These are phyloP conservation scores for Apodemia zela DNA, from an alignment of 2,888 invertebrate species.

Conservation along the genomic window DNA sequence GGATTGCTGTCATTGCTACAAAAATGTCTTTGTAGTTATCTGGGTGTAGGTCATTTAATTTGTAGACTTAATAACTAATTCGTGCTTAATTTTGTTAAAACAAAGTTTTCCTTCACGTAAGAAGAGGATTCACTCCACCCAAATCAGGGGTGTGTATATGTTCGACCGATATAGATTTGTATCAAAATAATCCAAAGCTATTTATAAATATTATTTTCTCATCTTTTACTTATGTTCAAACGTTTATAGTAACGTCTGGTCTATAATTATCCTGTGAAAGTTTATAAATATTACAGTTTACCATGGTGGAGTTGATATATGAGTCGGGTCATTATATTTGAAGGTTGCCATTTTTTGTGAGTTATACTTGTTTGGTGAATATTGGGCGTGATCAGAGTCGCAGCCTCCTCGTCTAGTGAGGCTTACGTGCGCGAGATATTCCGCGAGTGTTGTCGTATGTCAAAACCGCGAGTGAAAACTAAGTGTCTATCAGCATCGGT, in stretches of 20 bases:
- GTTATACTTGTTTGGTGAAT: slow-evolving; percentile 64
- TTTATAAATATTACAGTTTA: slow-evolving; percentile 79
- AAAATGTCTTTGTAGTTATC: slow-evolving; percentile 80
- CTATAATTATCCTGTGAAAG: slow-evolving; percentile 78
- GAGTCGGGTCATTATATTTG: slow-evolving; percentile 61
- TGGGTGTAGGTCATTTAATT: slow-evolving; percentile 77
- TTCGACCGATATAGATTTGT: slow-evolving; percentile 76
- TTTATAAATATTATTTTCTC: slow-evolving; percentile 82
- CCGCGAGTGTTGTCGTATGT: slow-evolving; percentile 33
- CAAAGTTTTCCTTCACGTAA: slow-evolving; percentile 60
- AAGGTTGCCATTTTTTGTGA: slow-evolving; percentile 79
- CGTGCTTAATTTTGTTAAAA: slow-evolving; percentile 69
- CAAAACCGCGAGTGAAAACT: slow-evolving; percentile 25
- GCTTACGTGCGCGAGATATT: slow-evolving; percentile 24
- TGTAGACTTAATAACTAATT: slow-evolving; percentile 68
- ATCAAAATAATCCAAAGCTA: slow-evolving; percentile 80
- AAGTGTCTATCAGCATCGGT: slow-evolving; percentile 31
- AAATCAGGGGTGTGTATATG: slow-evolving; percentile 77
- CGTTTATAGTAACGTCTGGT: slow-evolving; percentile 79
- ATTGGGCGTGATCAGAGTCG: slow-evolving; percentile 59
- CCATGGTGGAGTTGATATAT: slow-evolving; percentile 65
- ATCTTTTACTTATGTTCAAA: slow-evolving; percentile 80
- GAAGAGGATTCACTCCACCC: slow-evolving; percentile 75
- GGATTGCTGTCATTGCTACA: slow-evolving; percentile 77
- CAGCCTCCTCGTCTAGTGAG: slow-evolving; percentile 25